phyloP scores from a whole-genome alignment of 2,888 invertebrate genomes.

The Drosophila nigritarsus region DNA sequence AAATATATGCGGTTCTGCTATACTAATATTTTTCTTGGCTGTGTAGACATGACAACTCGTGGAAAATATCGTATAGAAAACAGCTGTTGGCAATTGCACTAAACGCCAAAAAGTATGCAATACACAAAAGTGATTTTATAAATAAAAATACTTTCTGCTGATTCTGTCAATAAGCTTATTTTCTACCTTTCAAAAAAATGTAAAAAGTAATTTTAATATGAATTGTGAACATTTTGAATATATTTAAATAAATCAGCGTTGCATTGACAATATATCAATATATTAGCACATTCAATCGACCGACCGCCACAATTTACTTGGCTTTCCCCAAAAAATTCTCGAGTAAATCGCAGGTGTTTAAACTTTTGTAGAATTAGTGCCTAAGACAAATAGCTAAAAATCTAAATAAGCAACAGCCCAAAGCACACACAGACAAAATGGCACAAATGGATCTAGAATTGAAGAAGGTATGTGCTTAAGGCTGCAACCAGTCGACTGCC shows the following conservation, averaged over 20 bases:
- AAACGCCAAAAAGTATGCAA: background rate
- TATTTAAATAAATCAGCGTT: background rate
- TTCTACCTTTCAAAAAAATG: background rate
- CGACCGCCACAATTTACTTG: slow-evolving; percentile 27
- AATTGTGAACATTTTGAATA: background rate
- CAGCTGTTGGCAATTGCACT: slow-evolving; percentile 1
- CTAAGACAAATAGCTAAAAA: slow-evolving; percentile 9
- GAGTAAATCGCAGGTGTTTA: slow-evolving; percentile 59
- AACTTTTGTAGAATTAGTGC: slow-evolving; percentile 34
- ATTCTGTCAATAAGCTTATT: background rate
- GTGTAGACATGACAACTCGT: slow-evolving; percentile 18
- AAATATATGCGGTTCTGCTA: slow-evolving; percentile 11
- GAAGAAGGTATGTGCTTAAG: slow-evolving; percentile 79
- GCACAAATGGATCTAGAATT: slow-evolving; percentile 84
- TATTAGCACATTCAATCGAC: background rate
- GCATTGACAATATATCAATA: slow-evolving; percentile 11
- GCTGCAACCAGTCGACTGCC: background rate
- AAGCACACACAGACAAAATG: slow-evolving; percentile 67
- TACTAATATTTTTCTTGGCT: slow-evolving; percentile 1
- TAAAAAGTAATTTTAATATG: background rate
- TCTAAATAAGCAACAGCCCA: slow-evolving; percentile 5
- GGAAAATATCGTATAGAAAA: background rate
- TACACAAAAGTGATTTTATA: background rate
- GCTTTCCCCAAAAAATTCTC: slow-evolving; percentile 15
- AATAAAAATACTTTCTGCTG: background rate